phyloP scores from a whole-genome alignment of 2,888 invertebrate species.

The Anthrax anthrax region DNA sequence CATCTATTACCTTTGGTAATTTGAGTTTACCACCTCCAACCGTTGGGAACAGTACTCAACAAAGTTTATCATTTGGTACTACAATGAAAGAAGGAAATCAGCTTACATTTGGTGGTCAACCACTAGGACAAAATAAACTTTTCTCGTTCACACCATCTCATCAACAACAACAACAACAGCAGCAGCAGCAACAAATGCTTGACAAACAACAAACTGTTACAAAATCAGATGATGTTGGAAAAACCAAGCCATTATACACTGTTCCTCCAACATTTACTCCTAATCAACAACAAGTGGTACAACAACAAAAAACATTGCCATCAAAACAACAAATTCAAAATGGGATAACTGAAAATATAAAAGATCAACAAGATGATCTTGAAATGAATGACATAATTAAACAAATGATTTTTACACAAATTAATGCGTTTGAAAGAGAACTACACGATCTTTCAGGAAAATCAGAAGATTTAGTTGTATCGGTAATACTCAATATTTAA shows the following conservation, averaged over 20 bases:
- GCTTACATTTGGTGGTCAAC: neutral
- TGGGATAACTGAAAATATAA: neutral
- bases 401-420: constrained; percentile 48
- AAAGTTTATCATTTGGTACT: neutral
- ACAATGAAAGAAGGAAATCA: neutral
- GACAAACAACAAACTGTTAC: neutral
- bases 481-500: no score
- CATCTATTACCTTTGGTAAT: constrained; percentile 1
- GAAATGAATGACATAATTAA: constrained; percentile 32
- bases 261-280: constrained; percentile 24
- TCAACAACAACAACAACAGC: neutral
- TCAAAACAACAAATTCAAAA: constrained; percentile 1
- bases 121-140: neutral
- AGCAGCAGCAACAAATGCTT: no score
- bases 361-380: neutral
- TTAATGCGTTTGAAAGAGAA: constrained; percentile 49
- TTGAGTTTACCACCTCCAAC: neutral
- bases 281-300: constrained; percentile 7
- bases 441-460: constrained; percentile 44
- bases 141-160: neutral
- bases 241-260: constrained; percentile 23
- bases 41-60: no score
- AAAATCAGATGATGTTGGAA: constrained; percentile 9
- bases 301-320: neutral
- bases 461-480: constrained; percentile 37